These are phyloP conservation scores for Leptodactylus fuscus DNA, from an alignment of 2,113 vertebrate genomes.

Conservation along the genomic window DNA sequence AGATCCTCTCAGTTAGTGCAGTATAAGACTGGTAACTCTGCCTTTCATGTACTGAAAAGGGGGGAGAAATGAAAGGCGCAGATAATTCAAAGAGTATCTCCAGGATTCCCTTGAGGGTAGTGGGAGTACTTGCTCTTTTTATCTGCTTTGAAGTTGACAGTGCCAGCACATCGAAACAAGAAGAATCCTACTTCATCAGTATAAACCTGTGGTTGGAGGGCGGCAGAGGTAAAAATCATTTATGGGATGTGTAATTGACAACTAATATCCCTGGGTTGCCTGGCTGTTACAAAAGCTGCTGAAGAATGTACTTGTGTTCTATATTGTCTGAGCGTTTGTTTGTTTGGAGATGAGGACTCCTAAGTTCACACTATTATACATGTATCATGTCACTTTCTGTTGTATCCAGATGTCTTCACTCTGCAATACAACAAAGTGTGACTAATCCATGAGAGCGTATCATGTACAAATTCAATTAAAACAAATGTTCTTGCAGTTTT, in stretches of 20 bases:
- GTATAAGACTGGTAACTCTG: slow-evolving; percentile 19
- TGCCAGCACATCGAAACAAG: slow-evolving; percentile 34
- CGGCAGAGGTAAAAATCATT: slow-evolving; percentile 20
- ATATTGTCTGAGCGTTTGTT: background rate
- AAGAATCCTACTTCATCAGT: slow-evolving; percentile 50
- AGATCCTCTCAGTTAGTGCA: slow-evolving; percentile 44
- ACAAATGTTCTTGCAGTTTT: background rate
- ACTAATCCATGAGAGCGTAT: background rate
- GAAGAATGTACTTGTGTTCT: background rate
- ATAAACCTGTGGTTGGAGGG: slow-evolving; percentile 26
- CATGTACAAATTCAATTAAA: background rate
- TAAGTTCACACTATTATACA: background rate
- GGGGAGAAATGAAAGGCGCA: slow-evolving; percentile 33
- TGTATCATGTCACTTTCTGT: slow-evolving; percentile 1
- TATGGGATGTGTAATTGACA: slow-evolving; percentile 33
- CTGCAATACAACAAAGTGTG: background rate
- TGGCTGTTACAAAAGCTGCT: background rate
- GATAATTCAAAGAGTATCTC: slow-evolving; percentile 56
- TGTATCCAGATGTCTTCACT: background rate
- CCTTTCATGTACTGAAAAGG: slow-evolving; percentile 48
- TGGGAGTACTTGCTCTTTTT: slow-evolving; percentile 54
- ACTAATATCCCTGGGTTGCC: slow-evolving; percentile 1
- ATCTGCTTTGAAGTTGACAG: slow-evolving; percentile 53
- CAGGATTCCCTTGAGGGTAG: slow-evolving; percentile 49
- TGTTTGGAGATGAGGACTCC: background rate